Evolutionary conservation across 2,888 invertebrate genomes (phyloP).

Genomic region (Metacarcinus magister): DNA sequence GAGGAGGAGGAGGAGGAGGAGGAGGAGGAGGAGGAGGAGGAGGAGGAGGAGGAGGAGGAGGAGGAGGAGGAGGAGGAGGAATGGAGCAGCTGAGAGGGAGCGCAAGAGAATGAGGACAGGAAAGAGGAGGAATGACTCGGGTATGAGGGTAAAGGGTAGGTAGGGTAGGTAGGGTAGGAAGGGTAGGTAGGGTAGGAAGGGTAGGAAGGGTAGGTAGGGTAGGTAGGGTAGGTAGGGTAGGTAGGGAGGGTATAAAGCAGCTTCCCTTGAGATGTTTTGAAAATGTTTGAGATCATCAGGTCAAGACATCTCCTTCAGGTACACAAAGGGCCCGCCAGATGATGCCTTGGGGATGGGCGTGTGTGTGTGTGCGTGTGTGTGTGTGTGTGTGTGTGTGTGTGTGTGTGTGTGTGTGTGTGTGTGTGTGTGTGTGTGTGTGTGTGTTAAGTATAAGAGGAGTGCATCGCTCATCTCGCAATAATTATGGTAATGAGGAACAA

Average conservation of each 20-base stretch:
- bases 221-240: background rate
- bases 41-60: no score
- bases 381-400: no score
- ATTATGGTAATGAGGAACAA: conserved; percentile 3
- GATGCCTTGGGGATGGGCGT: background rate
- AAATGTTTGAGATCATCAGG: background rate
- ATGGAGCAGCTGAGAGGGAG: background rate
- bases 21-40: no score
- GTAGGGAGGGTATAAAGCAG: background rate
- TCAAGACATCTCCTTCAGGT: background rate
- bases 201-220: no score
- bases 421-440: background rate
- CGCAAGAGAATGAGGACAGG: background rate
- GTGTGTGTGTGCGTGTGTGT: background rate
- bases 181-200: no score
- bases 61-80: background rate
- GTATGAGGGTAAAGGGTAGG: background rate
- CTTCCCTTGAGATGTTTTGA: background rate
- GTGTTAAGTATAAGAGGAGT: background rate
- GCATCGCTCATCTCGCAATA: background rate
- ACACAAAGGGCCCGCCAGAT: background rate
- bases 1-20: no score
- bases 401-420: background rate
- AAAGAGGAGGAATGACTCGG: background rate
- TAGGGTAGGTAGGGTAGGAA: no score